phyloP scores from a whole-genome alignment of 2,888 invertebrate species.

The Atherix ibis region DNA sequence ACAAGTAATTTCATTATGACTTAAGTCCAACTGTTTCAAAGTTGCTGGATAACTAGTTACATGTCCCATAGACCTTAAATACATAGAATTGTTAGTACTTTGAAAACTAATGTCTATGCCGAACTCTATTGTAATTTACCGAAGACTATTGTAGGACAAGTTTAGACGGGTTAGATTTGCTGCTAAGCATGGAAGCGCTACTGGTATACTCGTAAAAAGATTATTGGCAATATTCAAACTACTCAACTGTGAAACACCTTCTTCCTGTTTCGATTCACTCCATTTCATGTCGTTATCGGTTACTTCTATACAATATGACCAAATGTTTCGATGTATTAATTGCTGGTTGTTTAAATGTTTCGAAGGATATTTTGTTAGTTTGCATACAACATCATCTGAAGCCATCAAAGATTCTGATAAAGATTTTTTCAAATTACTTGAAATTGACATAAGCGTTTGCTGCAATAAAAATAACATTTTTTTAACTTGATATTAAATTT shows the following conservation, averaged over 20 bases:
- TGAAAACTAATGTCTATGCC: neutral
- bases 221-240: slow-evolving; percentile 82
- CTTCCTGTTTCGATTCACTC: slow-evolving; percentile 39
- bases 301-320: slow-evolving; percentile 51
- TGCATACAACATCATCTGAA: no score
- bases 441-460: no score
- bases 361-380: no score
- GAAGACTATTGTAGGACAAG: slow-evolving; percentile 72
- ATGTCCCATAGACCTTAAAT: slow-evolving; percentile 55
- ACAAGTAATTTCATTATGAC: slow-evolving; percentile 77
- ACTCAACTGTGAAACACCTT: slow-evolving; percentile 46
- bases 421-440: no score
- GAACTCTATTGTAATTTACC: slow-evolving; percentile 19
- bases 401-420: no score
- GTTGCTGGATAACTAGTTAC: slow-evolving; percentile 81
- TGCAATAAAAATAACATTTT: no score
- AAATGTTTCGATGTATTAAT: slow-evolving; percentile 60
- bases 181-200: slow-evolving; percentile 78
- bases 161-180: slow-evolving; percentile 74
- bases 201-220: slow-evolving; percentile 73
- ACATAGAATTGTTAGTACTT: no score
- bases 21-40: slow-evolving; percentile 81
- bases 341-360: slow-evolving; percentile 35
- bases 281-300: slow-evolving; percentile 45
- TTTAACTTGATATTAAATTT: no score